These are phyloP conservation scores for Rhaphigaster nebulosa DNA, from an alignment of 2,888 invertebrate species.

Conservation along the genomic window DNA sequence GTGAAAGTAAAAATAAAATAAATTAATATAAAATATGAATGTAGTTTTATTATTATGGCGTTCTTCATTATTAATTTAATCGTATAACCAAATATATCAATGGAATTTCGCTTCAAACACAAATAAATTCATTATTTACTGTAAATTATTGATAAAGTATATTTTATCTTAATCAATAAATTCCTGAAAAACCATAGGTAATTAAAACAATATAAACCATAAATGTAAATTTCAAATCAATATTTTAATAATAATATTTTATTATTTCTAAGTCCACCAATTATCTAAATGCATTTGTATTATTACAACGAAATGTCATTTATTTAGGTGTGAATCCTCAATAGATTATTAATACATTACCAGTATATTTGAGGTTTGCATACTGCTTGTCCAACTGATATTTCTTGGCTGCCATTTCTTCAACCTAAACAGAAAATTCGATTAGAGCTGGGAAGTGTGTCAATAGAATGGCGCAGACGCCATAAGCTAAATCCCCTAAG, in stretches of 20 bases:
- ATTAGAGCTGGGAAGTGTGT: constrained; percentile 53
- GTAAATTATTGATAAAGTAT: background rate
- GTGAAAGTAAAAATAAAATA: no score
- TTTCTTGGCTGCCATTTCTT: constrained; percentile 60
- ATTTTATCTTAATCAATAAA: background rate
- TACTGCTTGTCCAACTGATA: constrained; percentile 63
- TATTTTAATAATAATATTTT: background rate
- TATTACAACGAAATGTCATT: no score
- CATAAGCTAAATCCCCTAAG: constrained; percentile 21
- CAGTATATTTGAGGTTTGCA: constrained; percentile 62
- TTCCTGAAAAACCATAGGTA: background rate
- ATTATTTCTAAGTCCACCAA: background rate
- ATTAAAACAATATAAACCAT: background rate
- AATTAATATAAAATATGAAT: no score
- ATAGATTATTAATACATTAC: constrained; percentile 47
- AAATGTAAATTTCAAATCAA: background rate
- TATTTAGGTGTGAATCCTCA: background rate
- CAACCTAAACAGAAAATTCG: constrained; percentile 57
- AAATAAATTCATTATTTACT: no score
- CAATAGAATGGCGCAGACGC: constrained; percentile 58
- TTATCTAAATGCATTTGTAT: no score
- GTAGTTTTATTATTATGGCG: no score
- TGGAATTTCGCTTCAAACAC: no score
- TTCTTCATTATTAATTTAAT: no score
- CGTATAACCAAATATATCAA: no score